These are phyloP conservation scores for Patagioenas fasciata DNA, from an alignment of 2,113 vertebrate genomes.

Conservation along the genomic window DNA sequence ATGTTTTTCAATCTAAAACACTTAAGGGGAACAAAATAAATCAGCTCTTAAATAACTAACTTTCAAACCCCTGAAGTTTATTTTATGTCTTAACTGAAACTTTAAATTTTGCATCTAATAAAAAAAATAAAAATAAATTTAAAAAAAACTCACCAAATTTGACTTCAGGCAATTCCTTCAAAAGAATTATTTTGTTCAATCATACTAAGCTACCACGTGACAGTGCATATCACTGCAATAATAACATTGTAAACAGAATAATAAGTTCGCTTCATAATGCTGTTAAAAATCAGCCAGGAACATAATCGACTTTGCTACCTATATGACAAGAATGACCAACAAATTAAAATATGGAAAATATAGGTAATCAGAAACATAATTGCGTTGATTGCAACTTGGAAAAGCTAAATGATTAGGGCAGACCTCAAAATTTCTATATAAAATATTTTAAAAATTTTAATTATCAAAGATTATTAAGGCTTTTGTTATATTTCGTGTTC, in stretches of 20 bases:
- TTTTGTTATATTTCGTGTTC: neutral
- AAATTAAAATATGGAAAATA: neutral
- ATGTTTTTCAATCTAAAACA: neutral
- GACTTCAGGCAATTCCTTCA: neutral
- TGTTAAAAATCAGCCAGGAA: neutral
- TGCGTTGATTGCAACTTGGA: neutral
- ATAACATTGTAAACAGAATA: neutral
- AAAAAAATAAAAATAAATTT: too few relatives aligned
- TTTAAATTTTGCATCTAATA: neutral
- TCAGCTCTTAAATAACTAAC: neutral
- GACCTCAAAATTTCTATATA: neutral
- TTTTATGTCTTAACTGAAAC: neutral
- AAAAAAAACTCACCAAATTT: neutral
- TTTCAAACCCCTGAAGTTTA: neutral
- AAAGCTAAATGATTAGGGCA: neutral
- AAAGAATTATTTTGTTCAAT: neutral
- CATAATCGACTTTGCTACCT: neutral
- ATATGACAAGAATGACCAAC: neutral
- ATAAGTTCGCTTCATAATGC: neutral
- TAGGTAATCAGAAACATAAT: neutral
- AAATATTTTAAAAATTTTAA: neutral
- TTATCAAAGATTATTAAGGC: neutral
- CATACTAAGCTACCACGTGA: neutral
- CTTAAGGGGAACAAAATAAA: neutral
- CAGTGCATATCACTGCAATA: neutral